Conservation (phyloP, 1,140 invertebrate genomes). For the Penaeus japonicus region DNA sequence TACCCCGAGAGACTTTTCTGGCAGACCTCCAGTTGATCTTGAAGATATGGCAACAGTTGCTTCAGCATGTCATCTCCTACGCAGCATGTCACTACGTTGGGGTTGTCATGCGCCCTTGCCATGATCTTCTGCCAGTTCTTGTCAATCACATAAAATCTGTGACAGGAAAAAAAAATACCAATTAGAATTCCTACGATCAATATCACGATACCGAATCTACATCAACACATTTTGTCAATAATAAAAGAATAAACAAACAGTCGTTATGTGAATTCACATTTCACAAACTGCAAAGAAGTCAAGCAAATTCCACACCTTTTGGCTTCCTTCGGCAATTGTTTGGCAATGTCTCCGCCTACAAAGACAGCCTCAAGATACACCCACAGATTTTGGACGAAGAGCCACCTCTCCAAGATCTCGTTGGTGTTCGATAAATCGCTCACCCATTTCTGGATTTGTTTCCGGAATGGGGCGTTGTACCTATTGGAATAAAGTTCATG, state of each 20-base stretch:
- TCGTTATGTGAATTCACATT: neutral
- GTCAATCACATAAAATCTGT: constrained; percentile 92
- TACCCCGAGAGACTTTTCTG: constrained; percentile 95
- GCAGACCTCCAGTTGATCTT: constrained; percentile 95
- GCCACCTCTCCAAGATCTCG: constrained; percentile 95
- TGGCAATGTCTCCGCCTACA: constrained; percentile 97
- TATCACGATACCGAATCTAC: neutral
- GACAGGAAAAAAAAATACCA: neutral
- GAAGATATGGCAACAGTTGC: constrained; percentile 91
- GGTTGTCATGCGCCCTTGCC: constrained; percentile 92
- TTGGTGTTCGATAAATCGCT: constrained; percentile 94
- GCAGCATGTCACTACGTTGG: constrained; percentile 93
- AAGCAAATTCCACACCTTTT: constrained; percentile 69
- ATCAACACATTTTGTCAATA: too few relatives aligned
- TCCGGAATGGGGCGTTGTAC: constrained; percentile 95
- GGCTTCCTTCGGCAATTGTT: constrained; percentile 94
- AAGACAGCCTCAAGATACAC: constrained; percentile 98
- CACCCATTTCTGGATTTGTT: constrained; percentile 96
- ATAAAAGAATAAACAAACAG: too few relatives aligned
- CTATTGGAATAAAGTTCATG: constrained; percentile 65
- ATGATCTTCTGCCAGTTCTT: constrained; percentile 99
- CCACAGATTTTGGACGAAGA: constrained; percentile 98
- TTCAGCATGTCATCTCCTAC: constrained; percentile 93
- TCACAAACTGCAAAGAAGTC: neutral
- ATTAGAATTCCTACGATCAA: neutral